These are phyloP conservation scores for Echinometra lucunter DNA, from an alignment of 53 echinoderm and acorn worm genomes.

Conservation along the genomic window DNA sequence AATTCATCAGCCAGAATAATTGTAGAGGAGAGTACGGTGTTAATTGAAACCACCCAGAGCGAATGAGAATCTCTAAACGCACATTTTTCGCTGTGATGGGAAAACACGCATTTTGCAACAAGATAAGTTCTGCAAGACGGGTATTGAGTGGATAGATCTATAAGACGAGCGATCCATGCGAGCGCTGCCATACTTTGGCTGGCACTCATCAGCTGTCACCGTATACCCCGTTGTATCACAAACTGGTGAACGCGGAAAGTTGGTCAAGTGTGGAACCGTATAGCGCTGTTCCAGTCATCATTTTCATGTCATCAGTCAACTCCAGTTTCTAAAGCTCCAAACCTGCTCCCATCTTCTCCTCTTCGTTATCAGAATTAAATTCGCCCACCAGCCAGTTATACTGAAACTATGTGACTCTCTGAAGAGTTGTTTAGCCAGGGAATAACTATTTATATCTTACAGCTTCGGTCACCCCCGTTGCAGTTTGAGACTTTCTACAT, in stretches of 20 bases:
- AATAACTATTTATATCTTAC: too few relatives aligned
- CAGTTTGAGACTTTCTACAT: background rate
- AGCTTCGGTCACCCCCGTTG: background rate
- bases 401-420: background rate
- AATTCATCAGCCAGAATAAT: background rate
- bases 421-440: too few relatives aligned
- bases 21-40: too few relatives aligned
- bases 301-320: background rate
- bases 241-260: background rate
- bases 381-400: background rate
- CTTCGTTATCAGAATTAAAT: background rate
- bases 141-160: background rate
- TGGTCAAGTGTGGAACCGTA: slow-evolving; percentile 2
- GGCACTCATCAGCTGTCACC: background rate
- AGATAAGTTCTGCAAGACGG: background rate
- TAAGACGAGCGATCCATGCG: background rate
- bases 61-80: background rate
- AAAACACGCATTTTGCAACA: background rate
- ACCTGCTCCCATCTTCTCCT: background rate
- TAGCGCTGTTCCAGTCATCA: slow-evolving; percentile 20
- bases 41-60: background rate
- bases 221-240: background rate
- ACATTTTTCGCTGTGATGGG: background rate
- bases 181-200: background rate
- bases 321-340: background rate